Conservation (phyloP, 2,888 invertebrate genomes). For the Lasioglossum lativentre region DNA sequence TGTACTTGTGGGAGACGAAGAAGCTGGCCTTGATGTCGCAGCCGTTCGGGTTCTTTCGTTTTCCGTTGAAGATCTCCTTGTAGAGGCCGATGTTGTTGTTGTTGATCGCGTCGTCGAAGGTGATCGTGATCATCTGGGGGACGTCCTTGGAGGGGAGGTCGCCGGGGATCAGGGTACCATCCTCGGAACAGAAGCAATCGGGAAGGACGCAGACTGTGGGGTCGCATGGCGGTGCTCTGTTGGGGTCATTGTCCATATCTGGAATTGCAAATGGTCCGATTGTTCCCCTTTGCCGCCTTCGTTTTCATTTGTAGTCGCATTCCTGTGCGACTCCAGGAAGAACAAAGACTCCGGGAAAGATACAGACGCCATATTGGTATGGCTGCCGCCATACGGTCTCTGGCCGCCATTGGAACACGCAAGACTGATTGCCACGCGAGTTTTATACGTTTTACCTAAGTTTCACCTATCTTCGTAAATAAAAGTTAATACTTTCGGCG, state of each 20-base stretch:
- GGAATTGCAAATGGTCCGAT: slow-evolving; percentile 68
- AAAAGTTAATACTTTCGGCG: no score
- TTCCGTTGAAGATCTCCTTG: slow-evolving; percentile 95
- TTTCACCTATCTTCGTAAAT: no score
- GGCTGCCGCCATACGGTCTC: no score
- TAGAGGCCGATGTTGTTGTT: slow-evolving; percentile 97
- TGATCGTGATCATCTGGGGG: slow-evolving; percentile 97
- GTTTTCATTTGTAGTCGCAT: neutral
- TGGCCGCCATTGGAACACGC: no score
- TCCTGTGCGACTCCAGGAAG: neutral
- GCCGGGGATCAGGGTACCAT: slow-evolving; percentile 94
- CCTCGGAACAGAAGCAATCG: slow-evolving; percentile 97
- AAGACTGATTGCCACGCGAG: no score
- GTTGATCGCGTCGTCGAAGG: slow-evolving; percentile 97
- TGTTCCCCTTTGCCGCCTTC: neutral
- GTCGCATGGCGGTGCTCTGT: slow-evolving; percentile 96
- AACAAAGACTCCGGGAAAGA: neutral
- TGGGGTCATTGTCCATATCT: slow-evolving; percentile 97
- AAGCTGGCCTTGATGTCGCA: slow-evolving; percentile 97
- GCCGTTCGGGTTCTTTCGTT: slow-evolving; percentile 96
- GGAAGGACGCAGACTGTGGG: slow-evolving; percentile 94
- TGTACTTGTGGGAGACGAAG: slow-evolving; percentile 97
- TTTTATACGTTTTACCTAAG: no score
- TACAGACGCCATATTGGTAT: no score
- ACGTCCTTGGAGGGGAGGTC: slow-evolving; percentile 94